Base-by-base conservation (phyloP, 1,140 invertebrate genomes). In the Drosophila lacertosa region DNA sequence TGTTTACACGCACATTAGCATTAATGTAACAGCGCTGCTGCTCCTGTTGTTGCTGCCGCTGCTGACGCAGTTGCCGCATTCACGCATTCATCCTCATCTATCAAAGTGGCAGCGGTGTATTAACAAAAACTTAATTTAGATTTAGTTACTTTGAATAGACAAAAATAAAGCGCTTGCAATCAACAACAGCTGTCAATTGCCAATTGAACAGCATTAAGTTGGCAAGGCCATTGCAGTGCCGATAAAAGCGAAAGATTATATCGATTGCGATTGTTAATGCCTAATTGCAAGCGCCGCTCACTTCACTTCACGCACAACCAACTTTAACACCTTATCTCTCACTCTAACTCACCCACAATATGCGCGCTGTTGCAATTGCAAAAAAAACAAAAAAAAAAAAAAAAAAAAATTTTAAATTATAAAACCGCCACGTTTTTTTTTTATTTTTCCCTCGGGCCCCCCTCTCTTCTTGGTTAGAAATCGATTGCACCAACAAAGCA, bases 1-100 rank as follows among this genome's bases (percentile, higher is more conserved):
- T 84, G 82, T 88, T 88, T 80, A 86, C 81, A 86, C 77, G 65
- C 81, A 86, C 81, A 84, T 86, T 74, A 65, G 82, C 77, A 86
- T 86, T 77, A 86, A 81, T 86, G 81, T 88, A 84, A 82, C 68
- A 69, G 42, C 29, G 33, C 33, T 67, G 39, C 13, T 45, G 18
- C n/a, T 29, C n/a, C n/a, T n/a, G 22, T 0, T 20, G 51, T 11
- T 51, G 47, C 16, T 53, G n/a, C 20, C 22, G 39, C 37, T 73
- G 76, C 67, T 84, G 80, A 76, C 73, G 81, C 70, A 84, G 55
- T 76, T 75, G 44, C 39, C 58, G 50, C 66, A 66, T 62, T 45
- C 35, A 63, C 20, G n/a, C 33, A 69, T 54, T 62, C 22, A 57
- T 35, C 20, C 40, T 63, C 67, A 70, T 70, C 37, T 32, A 70